A percentile compares a stretch with the other conserved stretches of the same genome.
These are phyloP conservation scores for Epicampocera succincta DNA, from an alignment of 2,888 invertebrate species.

Conservation along the genomic window DNA sequence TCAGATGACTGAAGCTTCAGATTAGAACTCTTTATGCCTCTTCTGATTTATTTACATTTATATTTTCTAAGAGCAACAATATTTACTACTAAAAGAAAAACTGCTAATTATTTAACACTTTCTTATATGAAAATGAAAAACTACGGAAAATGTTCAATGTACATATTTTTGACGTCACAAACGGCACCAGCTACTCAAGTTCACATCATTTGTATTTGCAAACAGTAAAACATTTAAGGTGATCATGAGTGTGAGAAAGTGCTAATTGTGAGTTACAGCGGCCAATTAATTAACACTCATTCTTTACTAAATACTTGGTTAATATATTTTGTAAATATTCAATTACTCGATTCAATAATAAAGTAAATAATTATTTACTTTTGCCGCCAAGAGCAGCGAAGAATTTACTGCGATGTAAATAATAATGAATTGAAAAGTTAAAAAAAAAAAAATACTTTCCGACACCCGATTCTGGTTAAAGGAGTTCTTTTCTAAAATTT, in stretches of 20 bases:
- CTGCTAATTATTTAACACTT: constrained; percentile 37
- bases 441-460: no score
- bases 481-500: no score
- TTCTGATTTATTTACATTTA: no score
- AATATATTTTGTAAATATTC: constrained; percentile 30
- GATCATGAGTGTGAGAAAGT: constrained; percentile 31
- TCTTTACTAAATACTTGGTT: constrained; percentile 21
- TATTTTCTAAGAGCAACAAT: no score
- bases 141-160: constrained; percentile 10
- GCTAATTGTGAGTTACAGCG: constrained; percentile 52
- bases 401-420: no score
- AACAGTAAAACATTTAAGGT: constrained; percentile 34
- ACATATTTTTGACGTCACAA: not conserved
- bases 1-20: no score
- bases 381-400: no score
- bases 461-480: no score
- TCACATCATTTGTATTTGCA: constrained; percentile 18
- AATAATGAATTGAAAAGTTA: no score
- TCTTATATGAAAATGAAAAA: not conserved
- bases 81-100: not conserved
- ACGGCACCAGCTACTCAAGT: constrained; percentile 12
- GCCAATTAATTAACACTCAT: constrained; percentile 57
- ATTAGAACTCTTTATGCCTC: no score
- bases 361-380: not conserved
- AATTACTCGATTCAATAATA: not conserved